Percentiles rank a stretch among this genome's conserved stretches.
phyloP scores from a whole-genome alignment of 2,113 vertebrate genomes.

The Drymodes brunneopygia region DNA sequence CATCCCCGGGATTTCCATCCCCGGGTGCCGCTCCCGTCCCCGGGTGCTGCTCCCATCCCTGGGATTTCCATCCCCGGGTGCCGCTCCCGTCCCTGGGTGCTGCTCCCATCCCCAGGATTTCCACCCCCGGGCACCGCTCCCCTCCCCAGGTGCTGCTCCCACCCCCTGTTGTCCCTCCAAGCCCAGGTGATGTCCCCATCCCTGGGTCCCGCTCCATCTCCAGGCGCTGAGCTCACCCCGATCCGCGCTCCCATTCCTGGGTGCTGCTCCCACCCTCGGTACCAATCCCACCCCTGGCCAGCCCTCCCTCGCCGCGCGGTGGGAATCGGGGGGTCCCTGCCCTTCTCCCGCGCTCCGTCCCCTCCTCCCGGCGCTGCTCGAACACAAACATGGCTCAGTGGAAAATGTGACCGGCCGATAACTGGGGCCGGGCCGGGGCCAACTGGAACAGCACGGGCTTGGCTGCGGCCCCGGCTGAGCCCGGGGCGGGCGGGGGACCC shows the following conservation, averaged over 20 bases:
- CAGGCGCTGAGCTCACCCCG: background rate
- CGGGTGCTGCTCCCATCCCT: accelerated
- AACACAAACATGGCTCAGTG: background rate
- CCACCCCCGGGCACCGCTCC: background rate
- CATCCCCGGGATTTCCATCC: background rate
- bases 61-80: background rate
- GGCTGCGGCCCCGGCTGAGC: background rate
- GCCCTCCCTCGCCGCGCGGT: accelerated
- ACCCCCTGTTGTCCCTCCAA: background rate
- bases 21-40: background rate
- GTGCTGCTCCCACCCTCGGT: background rate
- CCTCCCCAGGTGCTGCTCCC: background rate
- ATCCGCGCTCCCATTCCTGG: accelerated
- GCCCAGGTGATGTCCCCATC: background rate
- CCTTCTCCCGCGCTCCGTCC: background rate
- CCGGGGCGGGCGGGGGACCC: background rate
- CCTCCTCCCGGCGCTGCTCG: background rate
- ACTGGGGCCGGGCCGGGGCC: background rate
- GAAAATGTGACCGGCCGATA: conserved; percentile 43
- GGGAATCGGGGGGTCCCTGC: background rate
- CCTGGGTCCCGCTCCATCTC: background rate
- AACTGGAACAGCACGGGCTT: conserved; percentile 19
- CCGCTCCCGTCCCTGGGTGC: too few relatives aligned
- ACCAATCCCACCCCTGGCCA: background rate
- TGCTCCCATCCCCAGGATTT: background rate